Evolutionary conservation across 2,888 invertebrate species (phyloP).

Genomic region (Pseudoips prasinana): DNA sequence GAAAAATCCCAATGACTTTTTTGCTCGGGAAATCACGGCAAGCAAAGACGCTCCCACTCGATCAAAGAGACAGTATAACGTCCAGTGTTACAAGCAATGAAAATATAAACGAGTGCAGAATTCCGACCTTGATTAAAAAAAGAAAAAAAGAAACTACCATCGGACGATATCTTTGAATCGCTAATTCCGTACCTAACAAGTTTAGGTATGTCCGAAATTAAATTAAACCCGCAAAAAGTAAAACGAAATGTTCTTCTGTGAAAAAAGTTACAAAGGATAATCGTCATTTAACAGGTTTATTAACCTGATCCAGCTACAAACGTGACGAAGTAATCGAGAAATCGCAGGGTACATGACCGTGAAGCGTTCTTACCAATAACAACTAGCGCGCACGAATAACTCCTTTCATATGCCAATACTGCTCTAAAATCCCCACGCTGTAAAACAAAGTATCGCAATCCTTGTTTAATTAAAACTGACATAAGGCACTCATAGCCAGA

Average conservation of each 20-base stretch:
- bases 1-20: too few species aligned
- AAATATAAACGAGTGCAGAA: too few species aligned
- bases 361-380: conserved; percentile 51
- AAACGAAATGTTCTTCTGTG: conserved; percentile 31
- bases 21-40: too few species aligned
- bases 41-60: too few species aligned
- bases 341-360: conserved; percentile 69
- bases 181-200: conserved; percentile 24
- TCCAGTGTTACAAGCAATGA: too few species aligned
- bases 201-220: conserved; percentile 23
- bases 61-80: too few species aligned
- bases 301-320: conserved; percentile 59
- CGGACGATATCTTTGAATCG: conserved; percentile 13
- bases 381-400: conserved; percentile 55
- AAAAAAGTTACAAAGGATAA: conserved; percentile 46
- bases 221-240: conserved; percentile 37
- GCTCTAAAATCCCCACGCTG: conserved; percentile 18
- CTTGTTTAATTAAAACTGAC: too few species aligned
- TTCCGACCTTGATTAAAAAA: too few species aligned
- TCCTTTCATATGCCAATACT: conserved; percentile 44
- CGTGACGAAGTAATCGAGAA: conserved; percentile 65
- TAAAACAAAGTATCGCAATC: conserved; percentile 9
- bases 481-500: too few species aligned
- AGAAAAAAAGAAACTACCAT: too few species aligned
- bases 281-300: conserved; percentile 62